Evolutionary conservation across 2,113 vertebrate species (phyloP).

Genomic region (Etia nguti): DNA sequence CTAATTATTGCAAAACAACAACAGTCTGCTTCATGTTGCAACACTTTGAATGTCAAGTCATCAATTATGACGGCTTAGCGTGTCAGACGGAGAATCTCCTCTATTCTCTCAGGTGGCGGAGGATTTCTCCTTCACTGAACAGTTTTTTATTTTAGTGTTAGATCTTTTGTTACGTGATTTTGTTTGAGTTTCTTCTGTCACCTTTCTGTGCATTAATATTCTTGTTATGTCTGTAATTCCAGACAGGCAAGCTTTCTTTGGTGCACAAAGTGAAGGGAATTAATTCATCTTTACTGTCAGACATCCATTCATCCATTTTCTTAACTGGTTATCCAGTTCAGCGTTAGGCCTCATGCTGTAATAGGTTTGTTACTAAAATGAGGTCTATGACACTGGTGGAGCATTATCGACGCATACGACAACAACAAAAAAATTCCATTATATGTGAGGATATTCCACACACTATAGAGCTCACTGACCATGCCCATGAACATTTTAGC

Average conservation of each 20-base stretch:
- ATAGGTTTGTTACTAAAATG: neutral
- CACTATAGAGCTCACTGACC: neutral
- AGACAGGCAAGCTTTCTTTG: neutral
- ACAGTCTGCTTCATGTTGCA: neutral
- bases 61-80: neutral
- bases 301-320: neutral
- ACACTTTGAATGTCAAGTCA: neutral
- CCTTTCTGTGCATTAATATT: neutral
- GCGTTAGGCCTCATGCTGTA: rapidly evolving
- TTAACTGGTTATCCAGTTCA: neutral
- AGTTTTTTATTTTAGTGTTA: neutral
- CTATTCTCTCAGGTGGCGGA: neutral
- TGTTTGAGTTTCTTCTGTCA: neutral
- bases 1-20: neutral
- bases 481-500: neutral
- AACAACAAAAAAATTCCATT: neutral
- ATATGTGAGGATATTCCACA: neutral
- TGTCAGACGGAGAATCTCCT: neutral
- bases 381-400: neutral
- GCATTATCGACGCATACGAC: neutral
- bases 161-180: neutral
- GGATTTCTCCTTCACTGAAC: neutral
- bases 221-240: neutral
- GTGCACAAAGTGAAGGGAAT: neutral
- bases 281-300: neutral